A percentile compares a stretch with the other conserved stretches of the same genome.
Conservation (phyloP, 2,888 invertebrate species). For the Ennomos quercinarius region DNA sequence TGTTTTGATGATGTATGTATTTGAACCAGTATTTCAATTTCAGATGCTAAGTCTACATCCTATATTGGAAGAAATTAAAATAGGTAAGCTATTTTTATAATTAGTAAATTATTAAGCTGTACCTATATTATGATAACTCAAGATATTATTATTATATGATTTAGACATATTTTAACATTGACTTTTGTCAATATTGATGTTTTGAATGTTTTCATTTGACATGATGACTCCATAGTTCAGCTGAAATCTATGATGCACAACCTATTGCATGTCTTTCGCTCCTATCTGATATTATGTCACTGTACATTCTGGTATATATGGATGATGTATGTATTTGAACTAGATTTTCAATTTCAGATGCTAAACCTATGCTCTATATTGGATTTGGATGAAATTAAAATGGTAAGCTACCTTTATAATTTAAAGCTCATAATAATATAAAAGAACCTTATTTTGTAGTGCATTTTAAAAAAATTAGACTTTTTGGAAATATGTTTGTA, state of each 20-base stretch:
- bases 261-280: conserved; percentile 67
- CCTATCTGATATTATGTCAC: conserved; percentile 74
- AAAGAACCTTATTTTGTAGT: no score
- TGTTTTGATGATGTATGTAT: not conserved
- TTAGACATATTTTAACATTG: no score
- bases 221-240: conserved; percentile 66
- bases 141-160: no score
- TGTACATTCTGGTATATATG: not conserved
- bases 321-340: not conserved
- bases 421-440: no score
- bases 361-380: not conserved
- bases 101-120: no score
- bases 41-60: not conserved
- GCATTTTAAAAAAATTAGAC: no score
- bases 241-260: conserved; percentile 59
- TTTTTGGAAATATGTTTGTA: no score
- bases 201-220: not conserved
- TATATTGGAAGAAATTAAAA: not conserved
- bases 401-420: not conserved
- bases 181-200: no score
- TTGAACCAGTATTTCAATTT: not conserved
- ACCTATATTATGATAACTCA: no score
- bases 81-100: not conserved
- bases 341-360: conserved; percentile 2
- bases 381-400: not conserved